Percentiles rank a stretch among this genome's conserved stretches.
These are phyloP conservation scores for Trissonchulus sp. DNA, from an alignment of 2,888 invertebrate species.

Conservation along the genomic window DNA sequence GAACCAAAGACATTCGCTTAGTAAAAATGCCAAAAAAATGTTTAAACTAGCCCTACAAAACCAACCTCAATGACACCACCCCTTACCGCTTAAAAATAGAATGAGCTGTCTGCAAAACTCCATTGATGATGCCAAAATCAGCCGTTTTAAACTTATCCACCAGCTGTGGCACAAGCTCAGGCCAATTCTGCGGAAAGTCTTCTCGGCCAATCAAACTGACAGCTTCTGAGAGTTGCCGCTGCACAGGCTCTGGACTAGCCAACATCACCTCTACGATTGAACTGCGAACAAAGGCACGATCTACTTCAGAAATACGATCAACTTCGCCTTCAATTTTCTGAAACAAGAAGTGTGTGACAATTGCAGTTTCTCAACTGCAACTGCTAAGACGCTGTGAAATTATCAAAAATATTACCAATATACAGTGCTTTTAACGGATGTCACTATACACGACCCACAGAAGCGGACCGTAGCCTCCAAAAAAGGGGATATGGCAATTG, in stretches of 20 bases:
- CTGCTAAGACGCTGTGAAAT: not conserved
- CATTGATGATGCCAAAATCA: constrained; percentile 89
- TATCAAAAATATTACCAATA: too few relatives aligned
- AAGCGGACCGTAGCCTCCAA: too few relatives aligned
- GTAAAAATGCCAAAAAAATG: too few relatives aligned
- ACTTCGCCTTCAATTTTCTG: constrained; percentile 57
- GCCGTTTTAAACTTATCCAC: constrained; percentile 69
- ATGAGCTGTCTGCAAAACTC: constrained; percentile 86
- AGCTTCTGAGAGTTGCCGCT: constrained; percentile 68
- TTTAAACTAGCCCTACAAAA: too few relatives aligned
- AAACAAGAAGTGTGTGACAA: not conserved
- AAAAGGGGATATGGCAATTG: too few relatives aligned
- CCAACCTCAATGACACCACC: too few relatives aligned
- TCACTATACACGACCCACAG: too few relatives aligned
- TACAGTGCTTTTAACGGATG: too few relatives aligned
- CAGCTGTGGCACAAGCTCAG: constrained; percentile 82
- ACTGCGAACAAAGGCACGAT: constrained; percentile 72
- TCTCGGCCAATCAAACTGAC: constrained; percentile 90
- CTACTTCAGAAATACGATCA: constrained; percentile 67
- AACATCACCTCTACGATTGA: constrained; percentile 86
- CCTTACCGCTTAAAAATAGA: constrained; percentile 74
- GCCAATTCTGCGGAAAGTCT: constrained; percentile 97
- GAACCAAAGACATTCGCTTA: too few relatives aligned
- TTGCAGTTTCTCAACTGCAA: constrained; percentile 2
- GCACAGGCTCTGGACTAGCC: constrained; percentile 77